These are phyloP conservation scores for Luehdorfia chinensis DNA, from an alignment of 1,140 invertebrate genomes.

Conservation along the genomic window DNA sequence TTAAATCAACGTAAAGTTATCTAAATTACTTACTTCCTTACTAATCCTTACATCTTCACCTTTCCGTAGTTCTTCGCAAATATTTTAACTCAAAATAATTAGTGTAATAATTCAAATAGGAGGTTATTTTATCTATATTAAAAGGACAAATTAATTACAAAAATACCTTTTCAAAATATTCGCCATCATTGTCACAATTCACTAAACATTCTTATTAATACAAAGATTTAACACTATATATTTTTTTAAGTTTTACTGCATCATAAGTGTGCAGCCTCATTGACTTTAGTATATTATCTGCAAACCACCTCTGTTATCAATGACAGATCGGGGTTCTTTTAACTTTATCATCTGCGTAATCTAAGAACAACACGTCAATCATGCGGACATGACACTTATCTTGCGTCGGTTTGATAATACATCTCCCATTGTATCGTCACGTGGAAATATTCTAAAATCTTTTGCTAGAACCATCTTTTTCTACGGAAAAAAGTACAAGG, in stretches of 20 bases:
- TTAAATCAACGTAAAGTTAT: no score
- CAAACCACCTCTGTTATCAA: conserved; percentile 41
- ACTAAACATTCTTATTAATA: conserved; percentile 2
- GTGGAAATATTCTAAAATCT: conserved; percentile 25
- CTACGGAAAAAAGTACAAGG: no score
- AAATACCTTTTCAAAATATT: conserved; percentile 51
- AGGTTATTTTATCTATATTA: no score
- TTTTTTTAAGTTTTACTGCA: neutral
- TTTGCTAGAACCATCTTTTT: no score
- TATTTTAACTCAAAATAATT: no score
- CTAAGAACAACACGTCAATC: conserved; percentile 64
- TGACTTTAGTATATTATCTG: conserved; percentile 30
- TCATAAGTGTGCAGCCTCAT: conserved; percentile 19
- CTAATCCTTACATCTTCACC: no score
- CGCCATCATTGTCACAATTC: conserved; percentile 32
- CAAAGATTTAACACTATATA: neutral
- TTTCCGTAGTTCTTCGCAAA: no score
- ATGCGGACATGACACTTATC: conserved; percentile 38
- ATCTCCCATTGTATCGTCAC: conserved; percentile 31
- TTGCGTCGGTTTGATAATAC: conserved; percentile 28
- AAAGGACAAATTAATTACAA: no score
- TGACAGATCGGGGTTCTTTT: conserved; percentile 55
- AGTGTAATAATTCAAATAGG: no score
- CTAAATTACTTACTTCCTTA: no score
- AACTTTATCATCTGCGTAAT: conserved; percentile 43